A percentile compares a stretch with the other conserved stretches of the same genome.
These are phyloP conservation scores for Harmothoe impar DNA, from an alignment of 2,888 invertebrate genomes.

Conservation along the genomic window DNA sequence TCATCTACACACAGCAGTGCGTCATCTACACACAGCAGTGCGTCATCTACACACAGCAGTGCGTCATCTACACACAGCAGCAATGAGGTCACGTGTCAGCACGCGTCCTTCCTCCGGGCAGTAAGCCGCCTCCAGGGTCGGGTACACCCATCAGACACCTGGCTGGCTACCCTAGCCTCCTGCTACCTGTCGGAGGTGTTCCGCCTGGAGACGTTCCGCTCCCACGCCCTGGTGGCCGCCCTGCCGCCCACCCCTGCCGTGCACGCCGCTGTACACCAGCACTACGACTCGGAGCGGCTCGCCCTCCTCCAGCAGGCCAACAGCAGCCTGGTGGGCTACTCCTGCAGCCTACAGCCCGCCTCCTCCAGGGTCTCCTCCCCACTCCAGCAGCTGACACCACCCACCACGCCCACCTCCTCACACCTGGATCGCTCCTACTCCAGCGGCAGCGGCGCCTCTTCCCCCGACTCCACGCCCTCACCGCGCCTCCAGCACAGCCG, in stretches of 20 bases:
- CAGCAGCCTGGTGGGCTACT: background rate
- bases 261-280: background rate
- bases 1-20: background rate
- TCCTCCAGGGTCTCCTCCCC: too few relatives aligned
- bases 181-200: background rate
- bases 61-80: background rate
- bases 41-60: background rate
- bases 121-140: background rate
- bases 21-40: background rate
- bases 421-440: background rate
- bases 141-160: background rate
- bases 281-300: background rate
- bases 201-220: background rate
- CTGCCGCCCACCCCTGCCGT: background rate
- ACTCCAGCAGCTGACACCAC: background rate
- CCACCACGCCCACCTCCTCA: background rate
- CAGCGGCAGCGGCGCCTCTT: background rate
- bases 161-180: background rate
- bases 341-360: background rate
- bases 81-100: background rate
- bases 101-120: background rate
- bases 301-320: conserved; percentile 8
- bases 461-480: background rate
- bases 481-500: background rate
- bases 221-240: background rate